Evolutionary conservation across 1,140 invertebrate genomes (phyloP).

Genomic region (Drosophila seguyi): DNA sequence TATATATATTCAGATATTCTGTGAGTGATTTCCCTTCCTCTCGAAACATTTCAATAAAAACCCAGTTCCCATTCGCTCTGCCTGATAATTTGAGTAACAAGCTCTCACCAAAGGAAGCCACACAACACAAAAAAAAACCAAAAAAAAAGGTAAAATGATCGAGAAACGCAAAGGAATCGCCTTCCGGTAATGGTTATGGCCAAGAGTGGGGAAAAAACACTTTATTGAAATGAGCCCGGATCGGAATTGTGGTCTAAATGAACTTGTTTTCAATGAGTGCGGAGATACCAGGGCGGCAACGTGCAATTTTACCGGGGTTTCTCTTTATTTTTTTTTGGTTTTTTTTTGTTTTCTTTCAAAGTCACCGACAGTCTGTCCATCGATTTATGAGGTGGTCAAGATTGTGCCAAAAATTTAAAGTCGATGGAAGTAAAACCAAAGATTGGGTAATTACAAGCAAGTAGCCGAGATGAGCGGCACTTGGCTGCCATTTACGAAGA

Average conservation of each 20-base stretch:
- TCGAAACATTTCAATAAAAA: constrained; percentile 76
- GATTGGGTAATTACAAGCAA: constrained; percentile 65
- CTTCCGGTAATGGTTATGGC: constrained; percentile 76
- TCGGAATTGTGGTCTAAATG: constrained; percentile 73
- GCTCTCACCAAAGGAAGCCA: constrained; percentile 57
- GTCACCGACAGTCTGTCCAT: constrained; percentile 51
- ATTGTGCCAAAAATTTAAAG: constrained; percentile 70
- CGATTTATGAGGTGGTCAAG: constrained; percentile 78
- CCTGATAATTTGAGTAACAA: constrained; percentile 70
- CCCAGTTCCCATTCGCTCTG: constrained; percentile 32
- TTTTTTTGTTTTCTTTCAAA: constrained; percentile 38
- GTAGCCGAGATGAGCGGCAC: constrained; percentile 32
- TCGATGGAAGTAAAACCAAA: constrained; percentile 7
- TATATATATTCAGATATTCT: constrained; percentile 22
- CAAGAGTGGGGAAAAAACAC: constrained; percentile 58
- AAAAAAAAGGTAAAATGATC: constrained; percentile 9
- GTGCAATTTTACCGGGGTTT: constrained; percentile 54
- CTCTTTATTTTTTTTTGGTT: neutral
- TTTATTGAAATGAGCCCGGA: constrained; percentile 77
- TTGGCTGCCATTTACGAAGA: constrained; percentile 67
- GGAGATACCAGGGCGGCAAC: constrained; percentile 19
- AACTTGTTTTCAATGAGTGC: constrained; percentile 65
- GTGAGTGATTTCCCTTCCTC: constrained; percentile 18
- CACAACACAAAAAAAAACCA: constrained; percentile 9
- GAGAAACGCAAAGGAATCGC: constrained; percentile 52